Evolutionary conservation across 2,797 vertebrate species (phyloP), one percentile per base, ranked within the genome.

Genomic region (Sebastes steindachneri): DNA sequence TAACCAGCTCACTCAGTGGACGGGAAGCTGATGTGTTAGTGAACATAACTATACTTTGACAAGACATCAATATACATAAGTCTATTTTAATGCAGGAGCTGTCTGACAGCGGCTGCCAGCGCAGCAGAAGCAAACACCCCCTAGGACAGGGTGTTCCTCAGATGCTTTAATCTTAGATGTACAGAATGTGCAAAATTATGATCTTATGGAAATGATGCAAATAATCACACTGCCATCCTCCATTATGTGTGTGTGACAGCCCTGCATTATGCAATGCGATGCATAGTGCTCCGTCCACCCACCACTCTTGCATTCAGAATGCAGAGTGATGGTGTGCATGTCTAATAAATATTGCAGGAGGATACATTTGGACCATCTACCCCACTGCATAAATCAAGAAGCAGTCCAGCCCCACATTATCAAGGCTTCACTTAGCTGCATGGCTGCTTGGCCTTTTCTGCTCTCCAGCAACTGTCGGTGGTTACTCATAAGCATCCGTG

Each of bases 321-420:
- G 84, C 83, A 80, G 84, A 93, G 86, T 83, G 86, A 93, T 92
- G 88, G 81, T 87, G 84, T 86, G 81, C 87, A 89, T 89, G 87
- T 91, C 91, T 89, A 86, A 93, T 93, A 90, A 93, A 93, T 91
- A 93, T 90, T 93, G 90, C 91, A 93, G 69, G 55, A 91, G 83
- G 91, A 90, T 89, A 89, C 88, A 91, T 92, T 92, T 91, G 90
- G 89, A 88, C 90, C 92, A 90, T 89, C 92, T 86, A 93, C 68
- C 82, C 79, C 84, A 55, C 88, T 86, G 90, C 90, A 92, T 92
- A 88, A 93, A 93, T 93, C 90, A 93, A 80, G 85, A 84, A 84
- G 85, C 87, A 88, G 89, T 90, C 75, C 88, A 88, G 72, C 45
- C 79, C 70, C 79, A 84, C 86, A 88, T 92, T 90, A 88, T 80